Conservation (phyloP, 2,113 vertebrate genomes). For the Microcebus murinus region DNA sequence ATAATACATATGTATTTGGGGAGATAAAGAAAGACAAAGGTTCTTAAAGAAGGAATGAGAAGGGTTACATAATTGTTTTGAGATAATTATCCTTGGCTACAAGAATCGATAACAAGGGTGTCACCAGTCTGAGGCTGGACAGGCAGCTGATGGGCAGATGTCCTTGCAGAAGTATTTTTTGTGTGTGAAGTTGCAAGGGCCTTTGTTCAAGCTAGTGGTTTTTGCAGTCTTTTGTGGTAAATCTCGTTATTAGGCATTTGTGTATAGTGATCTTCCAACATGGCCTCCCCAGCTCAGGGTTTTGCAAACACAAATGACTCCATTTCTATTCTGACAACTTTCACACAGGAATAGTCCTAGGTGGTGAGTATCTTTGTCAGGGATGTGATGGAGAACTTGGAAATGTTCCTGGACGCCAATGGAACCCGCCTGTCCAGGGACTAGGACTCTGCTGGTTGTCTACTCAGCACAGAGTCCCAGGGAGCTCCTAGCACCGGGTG, state of each 20-base stretch:
- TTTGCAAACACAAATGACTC: neutral
- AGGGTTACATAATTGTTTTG: neutral
- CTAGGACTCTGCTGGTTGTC: neutral
- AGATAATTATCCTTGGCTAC: neutral
- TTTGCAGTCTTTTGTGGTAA: neutral
- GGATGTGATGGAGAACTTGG: neutral
- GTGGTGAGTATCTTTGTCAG: neutral
- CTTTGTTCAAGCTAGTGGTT: neutral
- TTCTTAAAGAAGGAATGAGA: neutral
- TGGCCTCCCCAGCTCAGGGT: neutral
- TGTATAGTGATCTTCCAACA: neutral
- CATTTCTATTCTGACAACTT: neutral
- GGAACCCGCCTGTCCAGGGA: neutral
- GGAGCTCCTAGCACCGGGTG: too few relatives aligned
- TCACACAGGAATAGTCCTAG: neutral
- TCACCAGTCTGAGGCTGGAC: neutral
- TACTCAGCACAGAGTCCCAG: neutral
- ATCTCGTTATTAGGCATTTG: neutral
- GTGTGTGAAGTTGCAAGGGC: neutral
- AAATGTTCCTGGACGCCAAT: neutral
- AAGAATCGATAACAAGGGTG: neutral
- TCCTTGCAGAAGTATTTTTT: neutral
- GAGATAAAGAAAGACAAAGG: neutral
- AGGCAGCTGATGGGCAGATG: neutral
- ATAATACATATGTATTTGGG: neutral